A percentile compares a stretch with the other conserved stretches of the same genome.
Evolutionary conservation across 2,888 invertebrate genomes (phyloP).

Genomic region (Liopterus haemorrhoidalis): DNA sequence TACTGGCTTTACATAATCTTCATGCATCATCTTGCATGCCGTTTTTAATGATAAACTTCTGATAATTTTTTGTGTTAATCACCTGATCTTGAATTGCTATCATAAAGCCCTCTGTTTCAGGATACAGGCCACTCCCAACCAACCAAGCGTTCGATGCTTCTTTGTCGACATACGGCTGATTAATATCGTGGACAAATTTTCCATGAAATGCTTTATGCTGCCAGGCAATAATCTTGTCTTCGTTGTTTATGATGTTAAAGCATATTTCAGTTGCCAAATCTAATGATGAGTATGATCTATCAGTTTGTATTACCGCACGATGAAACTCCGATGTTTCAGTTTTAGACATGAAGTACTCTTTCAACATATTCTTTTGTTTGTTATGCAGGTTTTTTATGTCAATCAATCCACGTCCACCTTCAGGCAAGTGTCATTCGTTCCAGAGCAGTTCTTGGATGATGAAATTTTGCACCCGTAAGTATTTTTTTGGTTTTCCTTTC

Average conservation of each 20-base stretch:
- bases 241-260: no score
- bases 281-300: not conserved
- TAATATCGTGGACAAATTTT: conserved; percentile 13
- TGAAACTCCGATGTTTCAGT: no score
- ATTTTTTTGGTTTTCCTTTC: conserved; percentile 7
- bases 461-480: not conserved
- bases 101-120: conserved; percentile 27
- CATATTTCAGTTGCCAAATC: conserved; percentile 3
- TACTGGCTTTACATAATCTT: conserved; percentile 21
- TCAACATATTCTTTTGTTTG: not conserved
- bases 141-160: conserved; percentile 19
- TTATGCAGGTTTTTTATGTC: conserved; percentile 10
- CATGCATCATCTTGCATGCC: conserved; percentile 18
- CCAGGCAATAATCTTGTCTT: conserved; percentile 9
- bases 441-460: not conserved
- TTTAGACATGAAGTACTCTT: no score
- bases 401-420: conserved; percentile 8
- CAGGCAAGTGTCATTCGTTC: conserved; percentile 3
- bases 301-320: no score
- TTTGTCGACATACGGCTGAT: conserved; percentile 14
- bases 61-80: conserved; percentile 21
- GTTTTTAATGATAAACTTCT: conserved; percentile 20
- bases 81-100: conserved; percentile 25
- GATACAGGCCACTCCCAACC: conserved; percentile 21
- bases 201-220: conserved; percentile 22